Base-by-base conservation (phyloP, 2,797 vertebrate species). In the Anabas testudineus region DNA sequence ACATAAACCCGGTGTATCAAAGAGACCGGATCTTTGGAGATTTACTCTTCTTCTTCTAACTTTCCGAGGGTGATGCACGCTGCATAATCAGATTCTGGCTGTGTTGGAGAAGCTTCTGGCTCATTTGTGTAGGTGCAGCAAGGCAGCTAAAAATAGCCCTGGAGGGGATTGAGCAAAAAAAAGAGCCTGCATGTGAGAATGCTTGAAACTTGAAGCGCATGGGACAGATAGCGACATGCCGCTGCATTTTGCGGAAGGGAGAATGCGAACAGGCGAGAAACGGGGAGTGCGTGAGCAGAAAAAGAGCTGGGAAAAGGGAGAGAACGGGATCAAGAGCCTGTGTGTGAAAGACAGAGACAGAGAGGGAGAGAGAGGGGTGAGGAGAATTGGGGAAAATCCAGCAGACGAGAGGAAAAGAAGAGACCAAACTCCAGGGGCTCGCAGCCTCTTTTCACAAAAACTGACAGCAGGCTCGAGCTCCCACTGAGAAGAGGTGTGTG, bases 141-240 rank as follows among this genome's bases (percentile, higher is more conserved):
- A 79, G 73, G 82, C 39, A 24, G 84, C 89, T 92, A 91, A 90
- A 94, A 93, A 93, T 92, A 93, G 79, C 86, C 69, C 4, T 1
- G 65, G 75, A 77, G 82, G 63, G 58, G 84, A 78, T 39, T 64
- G 77, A 69, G 66, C 61, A 76, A 76, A 59, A 67, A 76, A 76
- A 59, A 67, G 55, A 66, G 72, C 70, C 74, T 36, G 46, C 51
- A 63, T 60, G 74, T 28, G 65, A 59, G 49, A 74, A 10, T 13
- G 55, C 73, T 73, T 26, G 53, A 34, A 63, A 75, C 18, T 68
- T 19, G 1, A n/a, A 52, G 53, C 67, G 60, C 63, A 18, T 2
- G 7, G 75, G 75, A 71, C 60, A n/a, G 71, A 68, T 60, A 59
- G 73, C 13, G 36, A 58, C 36, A 48, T 34, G 52, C 36, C 19